Evolutionary conservation across 2,113 vertebrate species (phyloP).

Genomic region (Alexandromys fortis): DNA sequence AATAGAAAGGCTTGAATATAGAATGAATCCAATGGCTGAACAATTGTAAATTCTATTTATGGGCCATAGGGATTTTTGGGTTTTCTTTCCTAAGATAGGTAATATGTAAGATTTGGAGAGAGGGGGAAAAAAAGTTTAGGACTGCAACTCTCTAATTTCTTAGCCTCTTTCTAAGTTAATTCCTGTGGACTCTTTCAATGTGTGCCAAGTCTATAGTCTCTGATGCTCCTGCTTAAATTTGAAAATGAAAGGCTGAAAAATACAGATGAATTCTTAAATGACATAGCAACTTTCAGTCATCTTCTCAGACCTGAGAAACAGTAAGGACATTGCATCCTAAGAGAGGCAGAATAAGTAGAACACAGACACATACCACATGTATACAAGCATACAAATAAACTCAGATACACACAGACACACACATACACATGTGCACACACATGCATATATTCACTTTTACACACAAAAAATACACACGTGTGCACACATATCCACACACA

Average conservation of each 20-base stretch:
- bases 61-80: conserved; percentile 17
- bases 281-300: neutral
- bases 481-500: no score
- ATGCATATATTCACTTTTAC: neutral
- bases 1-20: conserved; percentile 49
- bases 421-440: neutral
- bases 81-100: neutral
- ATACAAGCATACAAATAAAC: neutral
- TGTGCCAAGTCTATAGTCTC: neutral
- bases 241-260: conserved; percentile 34
- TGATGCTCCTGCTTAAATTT: conserved; percentile 1
- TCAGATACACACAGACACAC: neutral
- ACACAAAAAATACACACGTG: neutral
- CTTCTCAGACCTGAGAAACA: neutral
- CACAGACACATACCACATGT: neutral
- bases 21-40: conserved; percentile 47
- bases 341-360: neutral
- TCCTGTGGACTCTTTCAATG: neutral
- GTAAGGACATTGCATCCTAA: neutral
- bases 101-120: conserved; percentile 9
- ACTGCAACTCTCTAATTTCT: conserved; percentile 35
- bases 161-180: conserved; percentile 48
- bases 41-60: conserved; percentile 69
- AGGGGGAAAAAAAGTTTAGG: neutral
- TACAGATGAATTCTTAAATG: neutral